These are phyloP conservation scores for Cantharis nigra DNA, from an alignment of 2,888 invertebrate species.

Conservation along the genomic window DNA sequence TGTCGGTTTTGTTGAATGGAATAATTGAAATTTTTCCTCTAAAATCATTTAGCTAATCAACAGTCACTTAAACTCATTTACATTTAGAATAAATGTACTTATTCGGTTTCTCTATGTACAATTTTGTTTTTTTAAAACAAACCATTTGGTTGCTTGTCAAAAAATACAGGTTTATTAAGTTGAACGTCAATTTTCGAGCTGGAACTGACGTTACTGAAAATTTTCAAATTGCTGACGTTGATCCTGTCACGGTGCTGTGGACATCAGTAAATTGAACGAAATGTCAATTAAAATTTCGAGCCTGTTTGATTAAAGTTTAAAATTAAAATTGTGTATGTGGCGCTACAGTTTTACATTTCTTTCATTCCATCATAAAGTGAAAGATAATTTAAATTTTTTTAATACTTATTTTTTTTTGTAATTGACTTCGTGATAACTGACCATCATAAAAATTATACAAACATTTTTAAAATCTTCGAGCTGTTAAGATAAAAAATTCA, in stretches of 20 bases:
- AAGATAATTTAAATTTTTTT: not conserved
- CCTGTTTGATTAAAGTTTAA: conserved; percentile 11
- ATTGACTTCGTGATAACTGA: not conserved
- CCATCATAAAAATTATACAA: not conserved
- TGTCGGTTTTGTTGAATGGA: conserved; percentile 16
- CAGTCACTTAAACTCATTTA: not conserved
- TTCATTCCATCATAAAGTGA: not conserved
- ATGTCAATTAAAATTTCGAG: conserved; percentile 19
- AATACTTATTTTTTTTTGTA: not conserved
- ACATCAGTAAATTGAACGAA: conserved; percentile 13
- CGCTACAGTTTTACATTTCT: not conserved
- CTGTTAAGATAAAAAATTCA: not conserved
- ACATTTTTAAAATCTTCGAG: not conserved
- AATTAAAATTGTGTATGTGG: conserved; percentile 11
- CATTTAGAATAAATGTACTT: not conserved
- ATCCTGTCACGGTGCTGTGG: conserved; percentile 2
- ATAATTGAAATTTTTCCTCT: conserved; percentile 23
- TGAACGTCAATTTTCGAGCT: conserved; percentile 13
- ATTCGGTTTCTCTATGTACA: not conserved
- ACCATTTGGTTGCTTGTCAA: not conserved
- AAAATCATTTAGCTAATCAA: not conserved
- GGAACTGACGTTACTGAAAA: conserved; percentile 4
- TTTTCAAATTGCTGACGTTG: conserved; percentile 5
- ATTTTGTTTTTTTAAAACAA: not conserved
- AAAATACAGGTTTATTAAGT: conserved; percentile 2